A percentile compares a stretch with the other conserved stretches of the same genome.
These are phyloP conservation scores for Candoia aspera DNA, from an alignment of 2,113 vertebrate species.

Conservation along the genomic window DNA sequence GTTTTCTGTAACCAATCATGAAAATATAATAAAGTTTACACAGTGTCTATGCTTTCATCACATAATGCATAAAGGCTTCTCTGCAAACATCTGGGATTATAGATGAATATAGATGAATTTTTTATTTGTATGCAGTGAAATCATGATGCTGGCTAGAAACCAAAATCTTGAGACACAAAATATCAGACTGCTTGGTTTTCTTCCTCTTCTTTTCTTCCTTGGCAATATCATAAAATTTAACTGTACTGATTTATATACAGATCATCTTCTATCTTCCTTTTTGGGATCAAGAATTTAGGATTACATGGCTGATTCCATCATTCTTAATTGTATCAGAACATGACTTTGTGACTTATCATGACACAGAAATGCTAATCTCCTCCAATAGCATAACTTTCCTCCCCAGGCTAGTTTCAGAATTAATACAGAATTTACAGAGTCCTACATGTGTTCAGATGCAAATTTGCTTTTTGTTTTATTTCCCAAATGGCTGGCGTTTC, in stretches of 20 bases:
- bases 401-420: background rate
- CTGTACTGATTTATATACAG: background rate
- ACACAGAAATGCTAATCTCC: background rate
- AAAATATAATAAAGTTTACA: background rate
- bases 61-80: background rate
- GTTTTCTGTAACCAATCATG: background rate
- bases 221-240: background rate
- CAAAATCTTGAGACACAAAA: background rate
- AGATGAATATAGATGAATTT: background rate
- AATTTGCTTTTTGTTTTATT: background rate
- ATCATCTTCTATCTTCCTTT: background rate
- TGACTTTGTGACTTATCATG: background rate
- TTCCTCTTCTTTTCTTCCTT: background rate
- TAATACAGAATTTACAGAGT: background rate
- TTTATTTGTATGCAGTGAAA: background rate
- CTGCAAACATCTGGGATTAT: background rate
- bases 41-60: background rate
- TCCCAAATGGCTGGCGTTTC: background rate
- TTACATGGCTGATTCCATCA: background rate
- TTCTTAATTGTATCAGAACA: background rate
- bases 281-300: background rate
- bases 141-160: background rate
- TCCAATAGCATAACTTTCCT: background rate
- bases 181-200: background rate
- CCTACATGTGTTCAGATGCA: background rate